A percentile compares a stretch with the other conserved stretches of the same genome.
Conservation (phyloP, 2,888 invertebrate species). For the Acronicta psi region DNA sequence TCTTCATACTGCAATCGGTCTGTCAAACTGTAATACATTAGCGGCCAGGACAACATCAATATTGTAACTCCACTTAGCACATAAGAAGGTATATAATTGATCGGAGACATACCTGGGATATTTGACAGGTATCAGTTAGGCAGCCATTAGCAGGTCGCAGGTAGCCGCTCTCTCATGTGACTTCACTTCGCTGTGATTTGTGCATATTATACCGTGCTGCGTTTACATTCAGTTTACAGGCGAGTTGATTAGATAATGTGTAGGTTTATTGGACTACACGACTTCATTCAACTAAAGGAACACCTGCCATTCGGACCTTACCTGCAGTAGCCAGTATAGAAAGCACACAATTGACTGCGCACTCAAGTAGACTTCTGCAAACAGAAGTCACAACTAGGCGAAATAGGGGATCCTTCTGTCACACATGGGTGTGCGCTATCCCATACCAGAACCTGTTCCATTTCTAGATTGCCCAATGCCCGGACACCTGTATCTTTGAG, state of each 20-base stretch:
- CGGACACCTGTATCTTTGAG: no score
- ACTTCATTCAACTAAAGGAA: no score
- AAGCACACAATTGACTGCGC: no score
- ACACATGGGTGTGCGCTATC: no score
- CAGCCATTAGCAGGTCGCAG: slow-evolving; percentile 17
- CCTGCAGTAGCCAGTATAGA: no score
- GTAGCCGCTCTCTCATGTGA: slow-evolving; percentile 31
- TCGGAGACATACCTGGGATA: slow-evolving; percentile 17
- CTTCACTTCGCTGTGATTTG: slow-evolving; percentile 17
- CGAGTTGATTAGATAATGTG: slow-evolving; percentile 11
- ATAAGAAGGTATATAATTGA: slow-evolving; percentile 18
- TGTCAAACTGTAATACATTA: slow-evolving; percentile 19
- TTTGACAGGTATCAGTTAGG: slow-evolving; percentile 31
- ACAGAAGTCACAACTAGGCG: no score
- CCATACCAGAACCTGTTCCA: no score
- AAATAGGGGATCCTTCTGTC: no score
- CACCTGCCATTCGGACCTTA: no score
- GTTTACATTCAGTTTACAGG: slow-evolving; percentile 1
- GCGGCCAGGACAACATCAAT: slow-evolving; percentile 16
- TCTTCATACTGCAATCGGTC: slow-evolving; percentile 10
- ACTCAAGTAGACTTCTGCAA: no score
- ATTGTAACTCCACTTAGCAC: slow-evolving; percentile 27
- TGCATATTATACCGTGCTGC: slow-evolving; percentile 31
- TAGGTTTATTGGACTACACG: no score
- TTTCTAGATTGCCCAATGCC: no score